These are phyloP conservation scores for Octomys mimax DNA, from an alignment of 2,797 vertebrate genomes.

Conservation along the genomic window DNA sequence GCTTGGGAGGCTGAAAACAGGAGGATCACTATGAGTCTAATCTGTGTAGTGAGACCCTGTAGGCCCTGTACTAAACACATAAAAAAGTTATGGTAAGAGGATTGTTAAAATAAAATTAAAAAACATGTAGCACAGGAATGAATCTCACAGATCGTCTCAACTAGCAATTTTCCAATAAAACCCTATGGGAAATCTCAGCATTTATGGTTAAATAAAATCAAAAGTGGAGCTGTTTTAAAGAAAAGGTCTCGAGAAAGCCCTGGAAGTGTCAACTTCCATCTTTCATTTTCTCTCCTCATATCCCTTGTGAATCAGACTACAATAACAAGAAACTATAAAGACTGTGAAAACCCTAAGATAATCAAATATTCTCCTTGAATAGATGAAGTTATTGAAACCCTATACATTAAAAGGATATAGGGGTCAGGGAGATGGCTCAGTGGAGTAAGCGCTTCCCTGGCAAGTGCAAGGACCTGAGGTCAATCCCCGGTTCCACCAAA, in stretches of 20 bases:
- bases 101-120: background rate
- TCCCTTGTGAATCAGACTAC: background rate
- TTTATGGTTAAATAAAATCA: background rate
- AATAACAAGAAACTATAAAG: background rate
- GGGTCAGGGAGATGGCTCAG: too few relatives aligned
- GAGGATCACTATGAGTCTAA: too few relatives aligned
- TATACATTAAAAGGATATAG: background rate
- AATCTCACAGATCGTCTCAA: background rate
- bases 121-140: background rate
- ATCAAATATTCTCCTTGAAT: background rate
- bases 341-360: background rate
- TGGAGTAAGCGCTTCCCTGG: too few relatives aligned
- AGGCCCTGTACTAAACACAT: too few relatives aligned
- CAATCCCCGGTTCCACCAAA: too few relatives aligned
- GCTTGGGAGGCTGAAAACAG: too few relatives aligned
- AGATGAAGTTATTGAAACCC: background rate
- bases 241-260: background rate
- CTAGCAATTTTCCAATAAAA: conserved; percentile 40
- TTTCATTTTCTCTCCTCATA: background rate
- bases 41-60: too few relatives aligned
- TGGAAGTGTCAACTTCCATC: background rate
- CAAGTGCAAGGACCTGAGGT: too few relatives aligned
- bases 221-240: background rate
- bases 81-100: background rate
- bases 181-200: background rate